Percentiles rank a stretch among this genome's conserved stretches.
These are phyloP conservation scores for Elgaria multicarinata DNA, from an alignment of 2,113 vertebrate species.

Conservation along the genomic window DNA sequence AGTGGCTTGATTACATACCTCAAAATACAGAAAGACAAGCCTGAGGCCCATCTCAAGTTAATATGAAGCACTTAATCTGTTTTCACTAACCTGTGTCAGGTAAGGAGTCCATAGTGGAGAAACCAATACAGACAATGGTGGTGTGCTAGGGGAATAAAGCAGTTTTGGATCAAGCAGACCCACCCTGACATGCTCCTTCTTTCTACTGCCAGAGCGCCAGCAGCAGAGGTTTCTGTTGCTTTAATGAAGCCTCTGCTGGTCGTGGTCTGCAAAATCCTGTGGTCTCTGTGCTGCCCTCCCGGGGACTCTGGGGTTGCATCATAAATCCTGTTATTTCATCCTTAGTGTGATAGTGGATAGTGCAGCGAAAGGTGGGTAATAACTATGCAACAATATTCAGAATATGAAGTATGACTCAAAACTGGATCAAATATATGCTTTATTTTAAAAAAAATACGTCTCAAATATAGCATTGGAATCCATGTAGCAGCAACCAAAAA, in stretches of 20 bases:
- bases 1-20: not conserved
- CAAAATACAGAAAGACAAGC: not conserved
- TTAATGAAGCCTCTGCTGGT: too few species aligned
- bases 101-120: too few species aligned
- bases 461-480: slow-evolving; percentile 50
- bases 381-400: not conserved
- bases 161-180: too few species aligned
- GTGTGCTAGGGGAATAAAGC: too few species aligned
- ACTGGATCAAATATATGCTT: slow-evolving; percentile 40
- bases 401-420: not conserved
- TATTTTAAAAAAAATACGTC: slow-evolving; percentile 48
- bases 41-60: not conserved
- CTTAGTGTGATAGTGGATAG: not conserved
- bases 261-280: too few species aligned
- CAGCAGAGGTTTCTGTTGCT: too few species aligned
- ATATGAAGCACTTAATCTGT: not conserved
- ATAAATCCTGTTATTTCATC: not conserved
- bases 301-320: not conserved
- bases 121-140: too few species aligned
- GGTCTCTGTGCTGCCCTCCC: too few species aligned
- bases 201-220: too few species aligned
- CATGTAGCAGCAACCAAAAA: slow-evolving; percentile 72
- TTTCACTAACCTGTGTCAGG: too few species aligned
- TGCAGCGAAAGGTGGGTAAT: not conserved
- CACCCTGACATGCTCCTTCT: too few species aligned